These are phyloP conservation scores for Furcifer pardalis DNA, from an alignment of 2,797 vertebrate species.

Conservation along the genomic window DNA sequence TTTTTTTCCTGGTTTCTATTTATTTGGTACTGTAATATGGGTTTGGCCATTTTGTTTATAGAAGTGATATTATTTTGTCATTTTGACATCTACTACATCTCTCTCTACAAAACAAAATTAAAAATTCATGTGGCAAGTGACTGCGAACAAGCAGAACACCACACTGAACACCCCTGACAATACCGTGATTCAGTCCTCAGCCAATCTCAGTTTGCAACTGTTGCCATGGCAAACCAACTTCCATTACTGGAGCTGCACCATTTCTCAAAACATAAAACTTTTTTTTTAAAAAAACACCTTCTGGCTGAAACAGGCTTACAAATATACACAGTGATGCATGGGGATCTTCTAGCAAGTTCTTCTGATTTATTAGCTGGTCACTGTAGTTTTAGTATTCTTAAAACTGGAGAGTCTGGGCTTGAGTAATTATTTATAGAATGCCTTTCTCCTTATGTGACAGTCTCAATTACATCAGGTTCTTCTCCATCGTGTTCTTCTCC, in stretches of 20 bases:
- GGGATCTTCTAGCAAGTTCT: background rate
- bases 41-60: background rate
- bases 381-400: background rate
- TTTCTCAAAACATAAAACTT: too few species aligned
- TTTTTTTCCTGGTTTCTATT: background rate
- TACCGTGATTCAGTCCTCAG: background rate
- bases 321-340: rapidly evolving
- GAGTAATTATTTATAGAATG: too few species aligned
- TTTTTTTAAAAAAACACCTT: too few species aligned
- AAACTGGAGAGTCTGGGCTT: too few species aligned
- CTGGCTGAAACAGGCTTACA: background rate
- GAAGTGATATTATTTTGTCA: background rate
- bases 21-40: background rate
- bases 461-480: too few species aligned
- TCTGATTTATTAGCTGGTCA: background rate
- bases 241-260: too few species aligned
- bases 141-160: background rate
- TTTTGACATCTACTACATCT: background rate
- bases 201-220: background rate
- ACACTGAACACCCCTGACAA: background rate
- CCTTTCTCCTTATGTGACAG: too few species aligned
- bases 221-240: background rate
- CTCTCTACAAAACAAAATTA: background rate
- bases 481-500: too few species aligned
- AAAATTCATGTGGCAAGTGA: background rate